These are phyloP conservation scores for Fragum fragum DNA, from an alignment of 2,888 invertebrate genomes.

Conservation along the genomic window DNA sequence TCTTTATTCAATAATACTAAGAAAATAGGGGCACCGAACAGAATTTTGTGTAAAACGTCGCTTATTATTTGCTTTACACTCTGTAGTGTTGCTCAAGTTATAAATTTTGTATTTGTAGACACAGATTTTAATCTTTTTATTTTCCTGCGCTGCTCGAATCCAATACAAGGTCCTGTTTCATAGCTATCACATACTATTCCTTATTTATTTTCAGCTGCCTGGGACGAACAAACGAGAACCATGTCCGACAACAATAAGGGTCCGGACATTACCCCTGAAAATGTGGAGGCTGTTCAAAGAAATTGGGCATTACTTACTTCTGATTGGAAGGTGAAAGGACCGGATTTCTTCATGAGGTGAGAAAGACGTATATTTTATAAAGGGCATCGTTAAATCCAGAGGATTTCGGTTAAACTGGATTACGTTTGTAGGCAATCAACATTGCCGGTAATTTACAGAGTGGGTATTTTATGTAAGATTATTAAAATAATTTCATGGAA, in stretches of 20 bases:
- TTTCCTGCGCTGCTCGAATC: no score
- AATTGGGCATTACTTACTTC: conserved; percentile 2
- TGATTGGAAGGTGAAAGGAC: conserved; percentile 12
- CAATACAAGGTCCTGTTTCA: no score
- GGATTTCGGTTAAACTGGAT: neutral
- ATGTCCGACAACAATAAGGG: conserved; percentile 18
- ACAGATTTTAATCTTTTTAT: no score
- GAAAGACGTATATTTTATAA: neutral
- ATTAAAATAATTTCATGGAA: no score
- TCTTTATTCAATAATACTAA: no score
- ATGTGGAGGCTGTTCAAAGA: neutral
- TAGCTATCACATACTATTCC: no score
- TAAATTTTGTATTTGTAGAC: no score
- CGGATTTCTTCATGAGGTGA: conserved; percentile 17
- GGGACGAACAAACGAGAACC: neutral
- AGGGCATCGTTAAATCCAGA: neutral
- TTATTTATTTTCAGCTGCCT: neutral
- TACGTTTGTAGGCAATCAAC: neutral
- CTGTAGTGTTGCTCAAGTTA: no score
- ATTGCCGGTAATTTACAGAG: neutral
- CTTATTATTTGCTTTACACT: no score
- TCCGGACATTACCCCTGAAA: neutral
- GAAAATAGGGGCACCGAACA: no score
- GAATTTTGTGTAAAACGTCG: no score
- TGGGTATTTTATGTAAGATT: no score